Evolutionary conservation across 2,113 vertebrate species (phyloP).

Genomic region (Phoenicopterus ruber): DNA sequence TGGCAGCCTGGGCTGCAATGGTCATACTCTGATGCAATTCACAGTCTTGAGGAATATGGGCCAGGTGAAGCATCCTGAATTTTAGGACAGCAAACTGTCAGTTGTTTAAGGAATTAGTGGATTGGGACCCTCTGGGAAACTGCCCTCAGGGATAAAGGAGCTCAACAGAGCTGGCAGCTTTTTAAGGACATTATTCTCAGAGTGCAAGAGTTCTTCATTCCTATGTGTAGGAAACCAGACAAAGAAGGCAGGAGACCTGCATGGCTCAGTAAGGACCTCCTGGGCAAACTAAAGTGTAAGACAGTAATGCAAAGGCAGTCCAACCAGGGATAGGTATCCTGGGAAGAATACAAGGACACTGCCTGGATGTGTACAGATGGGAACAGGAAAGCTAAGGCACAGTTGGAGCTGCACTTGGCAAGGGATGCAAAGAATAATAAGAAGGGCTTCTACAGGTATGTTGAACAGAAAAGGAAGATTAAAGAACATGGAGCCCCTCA

Average conservation of each 20-base stretch:
- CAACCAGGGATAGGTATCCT: neutral
- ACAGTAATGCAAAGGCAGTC: neutral
- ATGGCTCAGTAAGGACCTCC: neutral
- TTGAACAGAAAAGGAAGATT: neutral
- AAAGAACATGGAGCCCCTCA: neutral
- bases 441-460: neutral
- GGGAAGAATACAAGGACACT: neutral
- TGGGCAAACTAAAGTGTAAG: neutral
- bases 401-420: accelerated
- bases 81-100: neutral
- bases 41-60: neutral
- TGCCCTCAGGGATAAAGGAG: neutral
- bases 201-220: neutral
- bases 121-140: neutral
- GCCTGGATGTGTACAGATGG: neutral
- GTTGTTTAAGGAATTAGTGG: neutral
- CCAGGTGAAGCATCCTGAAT: neutral
- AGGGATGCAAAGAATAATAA: neutral
- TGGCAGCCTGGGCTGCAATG: neutral
- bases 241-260: neutral
- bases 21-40: neutral
- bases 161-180: neutral
- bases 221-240: neutral
- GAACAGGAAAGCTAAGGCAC: neutral
- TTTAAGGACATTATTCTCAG: neutral